Evolutionary conservation across 2,797 vertebrate genomes (phyloP).

Genomic region (Micropoecilia bifurca): DNA sequence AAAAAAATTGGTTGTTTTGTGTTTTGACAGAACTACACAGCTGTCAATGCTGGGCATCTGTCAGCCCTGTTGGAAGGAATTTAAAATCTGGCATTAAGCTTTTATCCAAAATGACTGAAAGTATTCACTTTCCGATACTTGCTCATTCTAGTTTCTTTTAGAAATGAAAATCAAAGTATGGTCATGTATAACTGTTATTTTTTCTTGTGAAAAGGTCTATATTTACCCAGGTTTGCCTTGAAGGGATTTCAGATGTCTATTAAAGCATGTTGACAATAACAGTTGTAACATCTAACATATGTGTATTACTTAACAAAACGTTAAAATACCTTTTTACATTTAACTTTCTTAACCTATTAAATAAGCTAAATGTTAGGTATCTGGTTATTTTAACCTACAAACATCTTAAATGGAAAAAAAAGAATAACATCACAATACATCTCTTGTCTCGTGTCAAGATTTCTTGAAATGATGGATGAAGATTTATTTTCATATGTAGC

Average conservation of each 20-base stretch:
- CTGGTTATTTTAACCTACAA: no score
- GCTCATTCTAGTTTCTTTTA: background rate
- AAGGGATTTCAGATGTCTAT: background rate
- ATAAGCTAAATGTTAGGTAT: background rate
- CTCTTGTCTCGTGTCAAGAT: background rate
- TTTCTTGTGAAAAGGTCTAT: background rate
- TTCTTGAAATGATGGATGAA: background rate
- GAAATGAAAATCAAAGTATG: background rate
- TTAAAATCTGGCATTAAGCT: conserved; percentile 1
- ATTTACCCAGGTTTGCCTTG: background rate
- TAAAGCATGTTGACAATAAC: background rate
- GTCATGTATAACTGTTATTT: background rate
- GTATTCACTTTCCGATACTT: background rate
- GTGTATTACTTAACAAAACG: background rate
- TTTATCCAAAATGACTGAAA: conserved; percentile 1
- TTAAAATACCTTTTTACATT: background rate
- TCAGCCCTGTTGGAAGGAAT: background rate
- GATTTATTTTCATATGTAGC: background rate
- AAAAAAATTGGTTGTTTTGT: background rate
- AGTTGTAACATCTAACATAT: background rate
- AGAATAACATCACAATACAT: background rate
- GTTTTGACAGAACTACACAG: background rate
- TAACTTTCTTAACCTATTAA: background rate
- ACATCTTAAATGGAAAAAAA: no score
- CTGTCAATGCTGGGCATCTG: background rate